Evolutionary conservation across 2,888 invertebrate species (phyloP), one percentile per base, ranked within the genome.

Genomic region (Oithona nana): DNA sequence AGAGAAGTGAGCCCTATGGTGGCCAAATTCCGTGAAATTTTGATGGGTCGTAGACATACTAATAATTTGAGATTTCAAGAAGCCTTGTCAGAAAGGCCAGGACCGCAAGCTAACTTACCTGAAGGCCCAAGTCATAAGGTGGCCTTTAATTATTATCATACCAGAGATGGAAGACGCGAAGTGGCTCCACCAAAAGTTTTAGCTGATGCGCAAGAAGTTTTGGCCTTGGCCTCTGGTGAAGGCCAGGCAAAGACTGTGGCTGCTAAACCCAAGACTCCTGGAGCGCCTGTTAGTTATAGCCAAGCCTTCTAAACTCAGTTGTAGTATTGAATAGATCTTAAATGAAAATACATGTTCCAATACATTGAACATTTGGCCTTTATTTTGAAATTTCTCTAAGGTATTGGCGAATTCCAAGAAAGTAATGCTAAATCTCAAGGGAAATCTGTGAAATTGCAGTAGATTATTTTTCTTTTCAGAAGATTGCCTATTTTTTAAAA

Each of bases 81-180:
- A 20, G 31, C 13, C 8, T 2, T 55, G 24, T 28, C 56, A 8
- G 26, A 28, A 26, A n/a, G 31, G 8, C 55, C 56, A 8, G 29
- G 28, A 39, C 30, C 31, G n/a, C 16, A 54, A 11, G 29, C 92
- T 55, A 73, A 78, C 63, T 72, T 92, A 59, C 94, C 88, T 24
- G 86, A 81, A 65, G 94, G 92, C 11, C 83, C 86, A 1, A 77
- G 83, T 30, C 86, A 88, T 73, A 80, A 82, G 69, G 76, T 87
- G 65, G 80, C 83, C 16, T 81, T 79, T 56, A 90, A 93, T 73
- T 89, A 90, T 72, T 94, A 95, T 70, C 84, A 77, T 70, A 73
- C 77, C 0, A 79, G 93, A 64, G 94, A 95, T 76, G 88, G 78
- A 0, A 80, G 94, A 58, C 79, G 89, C 63, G 83, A 85, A 71